Percentiles rank a stretch among this genome's conserved stretches.
Conservation (phyloP, 2,888 invertebrate species). For the Eupithecia vulgata region DNA sequence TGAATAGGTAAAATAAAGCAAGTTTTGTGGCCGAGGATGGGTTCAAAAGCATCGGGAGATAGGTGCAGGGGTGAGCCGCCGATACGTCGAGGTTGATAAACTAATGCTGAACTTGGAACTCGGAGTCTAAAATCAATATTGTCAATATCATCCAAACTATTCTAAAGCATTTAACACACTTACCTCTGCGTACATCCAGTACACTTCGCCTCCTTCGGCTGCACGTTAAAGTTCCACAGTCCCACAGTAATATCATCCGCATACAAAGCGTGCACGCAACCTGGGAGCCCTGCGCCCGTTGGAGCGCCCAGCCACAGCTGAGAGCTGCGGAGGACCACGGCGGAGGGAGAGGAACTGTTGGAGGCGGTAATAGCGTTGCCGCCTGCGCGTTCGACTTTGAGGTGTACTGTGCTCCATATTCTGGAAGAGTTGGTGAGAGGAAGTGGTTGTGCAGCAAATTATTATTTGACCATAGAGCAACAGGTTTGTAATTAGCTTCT, state of each 20-base stretch:
- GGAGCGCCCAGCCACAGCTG: conserved; percentile 75
- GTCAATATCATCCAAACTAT: neutral
- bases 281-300: conserved; percentile 78
- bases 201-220: conserved; percentile 87
- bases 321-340: conserved; percentile 61
- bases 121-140: neutral
- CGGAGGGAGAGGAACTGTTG: conserved; percentile 57
- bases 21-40: neutral
- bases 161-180: neutral
- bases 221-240: conserved; percentile 93
- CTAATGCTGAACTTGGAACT: neutral
- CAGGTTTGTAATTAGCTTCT: no score
- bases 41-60: neutral
- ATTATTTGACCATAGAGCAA: no score
- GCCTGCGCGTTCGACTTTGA: conserved; percentile 84
- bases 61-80: neutral
- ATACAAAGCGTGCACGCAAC: conserved; percentile 91
- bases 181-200: conserved; percentile 82
- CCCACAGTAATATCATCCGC: conserved; percentile 92
- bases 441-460: no score
- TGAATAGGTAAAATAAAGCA: neutral
- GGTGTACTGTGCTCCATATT: conserved; percentile 87
- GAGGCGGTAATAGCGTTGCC: conserved; percentile 50
- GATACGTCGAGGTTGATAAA: neutral
- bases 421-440: conserved; percentile 58